Base-by-base conservation (phyloP, 1,140 invertebrate species). In the Octopus sinensis region DNA sequence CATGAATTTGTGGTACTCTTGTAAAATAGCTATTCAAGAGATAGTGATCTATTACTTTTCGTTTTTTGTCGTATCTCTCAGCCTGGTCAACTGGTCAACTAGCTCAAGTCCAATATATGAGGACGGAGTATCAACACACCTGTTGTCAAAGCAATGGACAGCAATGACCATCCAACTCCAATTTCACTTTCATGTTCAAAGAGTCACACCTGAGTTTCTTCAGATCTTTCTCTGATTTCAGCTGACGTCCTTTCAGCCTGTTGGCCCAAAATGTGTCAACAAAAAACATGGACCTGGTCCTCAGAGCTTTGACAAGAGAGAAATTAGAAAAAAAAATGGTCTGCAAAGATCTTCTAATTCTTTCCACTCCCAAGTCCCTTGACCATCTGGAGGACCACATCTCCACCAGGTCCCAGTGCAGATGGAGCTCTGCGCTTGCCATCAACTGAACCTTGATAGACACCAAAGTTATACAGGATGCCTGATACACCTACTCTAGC, bases 401-500 rank as follows among this genome's bases (percentile, higher is more conserved):
- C 75, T 43, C 76, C 83, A 78, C 79, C 79, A 30, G 80, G 53
- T 5, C 83, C 80, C 30, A 82, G 80, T n/a, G 53, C 7, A 9
- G 56, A 62, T 9, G 56, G 56, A 62, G 56, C 56, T 62, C 17
- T 7, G 7, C 56, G 56, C 17, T 62, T 62, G n/a, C 52, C 76
- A 17, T 53, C 80, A 81, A 10, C 68, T 13, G 78, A 23, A 5
- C 88, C 86, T 81, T 84, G 82, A 68, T 84, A 83, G 17, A 85
- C 81, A 53, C 82, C 82, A 82, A 85, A 85, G 30, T 85, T 80
- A 76, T 79, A 79, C 12, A 85, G 43, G 7, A 84, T 79, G 4
- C 84, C 84, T 79, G 82, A 53, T 6, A 23, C 53, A 17, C 79
- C 53, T 3, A 53, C 43, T 54, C 83, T 4, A n/a, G 12, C 82